Conservation (phyloP, 2,113 vertebrate genomes). For the Mastomys coucha region DNA sequence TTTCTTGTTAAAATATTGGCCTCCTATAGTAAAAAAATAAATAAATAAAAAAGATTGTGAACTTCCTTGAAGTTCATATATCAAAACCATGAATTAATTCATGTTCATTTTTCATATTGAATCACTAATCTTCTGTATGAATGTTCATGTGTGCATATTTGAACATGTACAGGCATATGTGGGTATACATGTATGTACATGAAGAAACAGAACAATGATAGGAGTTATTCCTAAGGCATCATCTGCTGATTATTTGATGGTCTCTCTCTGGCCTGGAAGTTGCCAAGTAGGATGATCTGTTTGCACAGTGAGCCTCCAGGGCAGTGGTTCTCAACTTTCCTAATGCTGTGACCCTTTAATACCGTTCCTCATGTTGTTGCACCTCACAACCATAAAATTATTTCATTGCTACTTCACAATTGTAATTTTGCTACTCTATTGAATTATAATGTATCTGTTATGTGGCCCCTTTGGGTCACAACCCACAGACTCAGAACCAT, state of each 20-base stretch:
- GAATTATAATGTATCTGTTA: not conserved
- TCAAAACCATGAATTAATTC: constrained; percentile 37
- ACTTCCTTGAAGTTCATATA: constrained; percentile 42
- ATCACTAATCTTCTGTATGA: not conserved
- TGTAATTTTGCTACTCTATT: not conserved
- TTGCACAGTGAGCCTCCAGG: not conserved
- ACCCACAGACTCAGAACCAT: not conserved
- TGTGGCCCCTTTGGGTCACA: not conserved
- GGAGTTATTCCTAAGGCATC: not conserved
- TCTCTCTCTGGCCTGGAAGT: not conserved
- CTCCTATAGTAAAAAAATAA: constrained; percentile 28
- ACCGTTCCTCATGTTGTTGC: not conserved
- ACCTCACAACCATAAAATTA: not conserved
- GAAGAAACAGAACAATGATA: not conserved
- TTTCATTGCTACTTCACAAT: not conserved
- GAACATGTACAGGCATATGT: not conserved
- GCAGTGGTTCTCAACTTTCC: not conserved
- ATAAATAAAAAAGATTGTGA: constrained; percentile 23
- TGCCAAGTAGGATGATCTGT: too few species aligned
- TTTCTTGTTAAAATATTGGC: constrained; percentile 43
- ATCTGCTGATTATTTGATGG: not conserved
- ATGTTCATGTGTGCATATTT: not conserved
- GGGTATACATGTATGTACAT: not conserved
- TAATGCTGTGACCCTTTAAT: not conserved
- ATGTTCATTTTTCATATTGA: constrained; percentile 44